Base-by-base conservation (phyloP, 2,113 vertebrate genomes). In the Amphiprion ocellaris region DNA sequence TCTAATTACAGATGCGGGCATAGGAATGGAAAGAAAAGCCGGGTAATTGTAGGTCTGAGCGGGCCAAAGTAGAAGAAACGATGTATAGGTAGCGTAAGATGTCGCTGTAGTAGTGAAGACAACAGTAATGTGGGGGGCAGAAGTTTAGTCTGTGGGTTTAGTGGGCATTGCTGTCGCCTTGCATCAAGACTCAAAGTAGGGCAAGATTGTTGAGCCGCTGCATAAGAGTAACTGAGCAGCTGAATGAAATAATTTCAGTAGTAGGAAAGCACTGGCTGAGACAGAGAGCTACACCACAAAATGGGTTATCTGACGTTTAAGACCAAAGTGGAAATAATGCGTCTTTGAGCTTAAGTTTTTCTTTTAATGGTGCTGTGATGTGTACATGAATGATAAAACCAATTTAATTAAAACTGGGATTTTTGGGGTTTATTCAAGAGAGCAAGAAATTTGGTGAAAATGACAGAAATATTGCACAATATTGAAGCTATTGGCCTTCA, bases 1-100 rank as follows among this genome's bases (percentile, higher is more conserved):
- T 91, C 88, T 92, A 93, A 94, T 94, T 89, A 92, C 90, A 92
- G 89, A 86, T 80, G 78, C 56, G 41, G 86, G 83, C 69, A 71
- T 54, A 79, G 79, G 68, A 82, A 82, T 81, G 88, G 85, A 88
- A 89, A 81, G 81, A 82, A 79, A 84, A 86, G 77, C 66, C 37
- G 80, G 70, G 58, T 92, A 93, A 94, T 90, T 90, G 87, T 64
- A 89, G 88, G 83, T 81, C 81, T 90, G 61, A 84, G 80, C 69
- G 46, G 72, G 63, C 81, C 72, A 72, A 69, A 77, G 83, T 44
- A 81, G 82, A 67, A 80, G 64, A 68, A 71, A 26, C 44, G 28
- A 82, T 82, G 82, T 81, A 78, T 76, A 89, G 86, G 87, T 87
- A 84, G 83, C 26, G 26, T 47, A 30, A 80, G 73, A 86, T 79